phyloP scores from a whole-genome alignment of 2,888 invertebrate genomes.

The Athrips mouffetella region DNA sequence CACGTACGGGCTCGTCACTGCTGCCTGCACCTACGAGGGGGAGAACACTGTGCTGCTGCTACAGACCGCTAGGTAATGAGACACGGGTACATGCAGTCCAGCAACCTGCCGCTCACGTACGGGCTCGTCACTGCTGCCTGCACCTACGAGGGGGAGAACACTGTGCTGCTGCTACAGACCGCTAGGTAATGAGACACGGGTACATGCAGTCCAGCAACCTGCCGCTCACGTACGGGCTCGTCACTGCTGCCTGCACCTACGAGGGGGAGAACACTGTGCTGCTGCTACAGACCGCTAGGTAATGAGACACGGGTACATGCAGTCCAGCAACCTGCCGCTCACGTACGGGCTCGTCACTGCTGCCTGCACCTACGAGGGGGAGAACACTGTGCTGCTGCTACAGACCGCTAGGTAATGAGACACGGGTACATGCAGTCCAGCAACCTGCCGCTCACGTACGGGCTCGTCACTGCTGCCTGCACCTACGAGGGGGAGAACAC shows the following conservation, averaged over 20 bases:
- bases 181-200: constrained; percentile 90
- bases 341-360: too few species aligned
- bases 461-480: too few species aligned
- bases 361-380: too few species aligned
- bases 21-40: too few species aligned
- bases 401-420: constrained; percentile 87
- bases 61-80: constrained; percentile 87
- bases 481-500: constrained; percentile 99
- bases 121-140: too few species aligned
- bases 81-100: constrained; percentile 92
- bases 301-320: constrained; percentile 94
- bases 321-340: constrained; percentile 92
- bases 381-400: constrained; percentile 88
- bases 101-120: constrained; percentile 94
- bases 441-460: constrained; percentile 92
- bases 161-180: constrained; percentile 89
- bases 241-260: too few species aligned
- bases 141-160: constrained; percentile 96
- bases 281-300: constrained; percentile 86
- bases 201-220: constrained; percentile 91
- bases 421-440: constrained; percentile 94
- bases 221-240: too few species aligned
- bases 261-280: constrained; percentile 94
- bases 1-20: too few species aligned
- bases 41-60: constrained; percentile 90